Conservation (phyloP, 2,888 invertebrate genomes). For the Strigamia crassipes region DNA sequence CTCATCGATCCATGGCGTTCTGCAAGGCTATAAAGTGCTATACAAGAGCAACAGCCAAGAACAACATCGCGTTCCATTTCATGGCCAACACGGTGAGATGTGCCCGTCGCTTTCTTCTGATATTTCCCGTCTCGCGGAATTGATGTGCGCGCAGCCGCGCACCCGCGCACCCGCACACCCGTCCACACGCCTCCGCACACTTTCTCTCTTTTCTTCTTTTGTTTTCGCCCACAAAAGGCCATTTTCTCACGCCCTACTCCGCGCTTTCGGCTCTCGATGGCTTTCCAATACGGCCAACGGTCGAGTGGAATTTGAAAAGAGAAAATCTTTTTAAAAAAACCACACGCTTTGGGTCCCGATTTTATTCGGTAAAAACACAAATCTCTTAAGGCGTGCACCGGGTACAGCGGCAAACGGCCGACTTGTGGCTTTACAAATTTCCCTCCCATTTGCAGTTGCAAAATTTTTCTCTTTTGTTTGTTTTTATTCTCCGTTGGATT, state of each 20-base stretch:
- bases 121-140: too few species aligned
- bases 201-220: background rate
- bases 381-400: background rate
- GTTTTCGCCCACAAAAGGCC: background rate
- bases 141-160: too few species aligned
- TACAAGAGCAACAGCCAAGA: constrained; percentile 28
- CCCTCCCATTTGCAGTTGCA: background rate
- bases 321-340: background rate
- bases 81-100: background rate
- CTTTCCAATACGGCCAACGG: background rate
- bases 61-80: background rate
- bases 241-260: background rate
- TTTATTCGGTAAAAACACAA: background rate
- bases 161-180: too few species aligned
- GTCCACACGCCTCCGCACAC: background rate
- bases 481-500: background rate
- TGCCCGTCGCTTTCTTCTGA: too few species aligned
- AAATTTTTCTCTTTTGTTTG: too few species aligned
- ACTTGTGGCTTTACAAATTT: background rate
- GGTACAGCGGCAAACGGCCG: background rate
- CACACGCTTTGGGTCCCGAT: background rate
- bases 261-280: background rate
- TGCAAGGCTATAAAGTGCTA: constrained; percentile 59
- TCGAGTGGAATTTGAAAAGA: background rate
- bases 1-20: constrained; percentile 58